These are phyloP conservation scores for Phasianus colchicus DNA, from an alignment of 2,113 vertebrate species.

Conservation along the genomic window DNA sequence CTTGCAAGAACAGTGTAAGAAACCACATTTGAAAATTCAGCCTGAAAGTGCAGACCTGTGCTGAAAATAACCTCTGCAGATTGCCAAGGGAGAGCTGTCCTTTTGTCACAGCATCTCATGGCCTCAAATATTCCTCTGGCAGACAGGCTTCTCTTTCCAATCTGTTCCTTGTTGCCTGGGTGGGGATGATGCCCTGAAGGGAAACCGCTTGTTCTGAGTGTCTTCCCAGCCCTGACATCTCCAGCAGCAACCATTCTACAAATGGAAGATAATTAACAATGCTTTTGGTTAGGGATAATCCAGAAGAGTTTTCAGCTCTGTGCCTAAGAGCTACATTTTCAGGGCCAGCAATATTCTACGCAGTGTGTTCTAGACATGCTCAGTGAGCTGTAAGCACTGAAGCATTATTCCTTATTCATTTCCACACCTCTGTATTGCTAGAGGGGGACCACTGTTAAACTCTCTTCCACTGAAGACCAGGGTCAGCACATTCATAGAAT, in stretches of 20 bases:
- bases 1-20: not conserved
- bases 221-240: not conserved
- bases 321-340: not conserved
- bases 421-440: not conserved
- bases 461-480: not conserved
- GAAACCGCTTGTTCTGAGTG: not conserved
- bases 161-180: not conserved
- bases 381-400: not conserved
- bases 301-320: not conserved
- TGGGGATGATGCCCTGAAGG: not conserved
- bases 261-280: not conserved
- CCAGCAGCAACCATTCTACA: not conserved
- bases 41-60: not conserved
- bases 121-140: not conserved
- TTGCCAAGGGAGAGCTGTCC: not conserved
- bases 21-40: not conserved
- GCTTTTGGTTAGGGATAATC: not conserved
- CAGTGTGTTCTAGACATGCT: not conserved
- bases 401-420: not conserved
- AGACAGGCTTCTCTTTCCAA: not conserved
- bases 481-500: not conserved
- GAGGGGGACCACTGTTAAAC: accelerated
- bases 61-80: not conserved
- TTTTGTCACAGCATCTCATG: not conserved
- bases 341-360: not conserved